Evolutionary conservation across 2,888 invertebrate species (phyloP), one percentile per base, ranked within the genome.

Genomic region (Cephus nigrinus): DNA sequence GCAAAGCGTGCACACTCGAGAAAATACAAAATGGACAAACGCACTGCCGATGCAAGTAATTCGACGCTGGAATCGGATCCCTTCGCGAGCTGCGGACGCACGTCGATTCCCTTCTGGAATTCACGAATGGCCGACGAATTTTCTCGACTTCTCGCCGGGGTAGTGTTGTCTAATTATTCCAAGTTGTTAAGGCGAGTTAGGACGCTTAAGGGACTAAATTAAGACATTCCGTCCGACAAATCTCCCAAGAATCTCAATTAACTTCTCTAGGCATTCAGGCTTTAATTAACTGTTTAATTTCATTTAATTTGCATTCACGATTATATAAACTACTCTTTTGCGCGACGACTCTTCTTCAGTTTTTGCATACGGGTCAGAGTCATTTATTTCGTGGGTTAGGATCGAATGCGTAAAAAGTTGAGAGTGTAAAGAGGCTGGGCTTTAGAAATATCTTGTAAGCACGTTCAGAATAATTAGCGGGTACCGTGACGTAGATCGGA

Each of bases 211-310:
- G 88, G 89, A 91, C 90, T 91, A 91, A 91, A 91, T 91, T 91
- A 91, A 91, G 91, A 91, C 91, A 91, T 91, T 91, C 91, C 91
- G 88, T 87, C 88, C 91, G 90, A 90, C 91, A 91, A 91, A 91
- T 91, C 91, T 91, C 86, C 90, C 91, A 91, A 91, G 91, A 91
- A 91, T 91, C 91, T 91, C 91, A 91, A 91, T 91, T 91, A 91
- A 91, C 91, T 91, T 83, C 87, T 83, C 85, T 83, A 81, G 79
- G 33, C 68, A 68, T 81, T 79, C 80, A 77, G 80, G 79, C 88
- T 91, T 91, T 91, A 91, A 91, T 91, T 91, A 91, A 91, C 91
- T 90, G 88, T 91, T 91, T 91, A 91, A 91, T 91, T 90, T 90
- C 87, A 82, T 90, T 91, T 88, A 90, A 91, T 90, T 90, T 90